Evolutionary conservation across 92 coral and sea anemone species (phyloP), one percentile per base, ranked within the genome.

Genomic region (Phenganax subtilis): DNA sequence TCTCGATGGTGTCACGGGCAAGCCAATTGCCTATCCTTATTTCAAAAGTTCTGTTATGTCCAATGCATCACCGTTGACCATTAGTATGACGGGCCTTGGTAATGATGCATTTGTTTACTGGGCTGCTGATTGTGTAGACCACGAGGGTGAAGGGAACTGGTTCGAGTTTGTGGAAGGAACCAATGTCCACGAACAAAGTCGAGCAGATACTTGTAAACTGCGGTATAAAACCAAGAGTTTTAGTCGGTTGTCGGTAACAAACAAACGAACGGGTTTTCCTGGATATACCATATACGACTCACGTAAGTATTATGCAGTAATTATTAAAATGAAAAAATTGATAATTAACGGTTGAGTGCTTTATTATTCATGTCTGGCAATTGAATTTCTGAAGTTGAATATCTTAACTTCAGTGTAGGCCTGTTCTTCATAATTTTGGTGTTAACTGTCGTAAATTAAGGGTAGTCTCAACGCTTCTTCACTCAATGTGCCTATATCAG

Each of bases 181-280:
- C 14, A 96, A 96, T 56, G 92, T 96, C 7, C 99, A 96, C 78
- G 99, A 96, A n/a, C 99, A 96, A 85, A 96, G 99, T 81, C 87
- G 99, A 12, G 97, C 99, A 9, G 99, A 96, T 81, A 96, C 99
- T 6, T 96, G 99, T 67, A 83, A 89, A 64, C 89, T 96, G 20
- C 84, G 99, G 53, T 96, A 90, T 80, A 87, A 90, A 54, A 86
- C 97, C 57, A 92, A 96, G 89, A 88, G 97, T 71, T 92, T 92
- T 84, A 96, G 99, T 80, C 89, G 90, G 81, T 85, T 96, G 63
- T 84, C 88, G 28, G 89, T 89, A 10, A 96, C 85, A 90, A 96
- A 88, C 75, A 80, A 76, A 57, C 88, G 80, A 80, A 87, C 89
- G 29, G 97, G 96, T 25, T 96, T 96, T 82, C 97, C 99, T 66